Evolutionary conservation across 2,888 invertebrate genomes (phyloP).

Genomic region (Xestia sexstrigata): DNA sequence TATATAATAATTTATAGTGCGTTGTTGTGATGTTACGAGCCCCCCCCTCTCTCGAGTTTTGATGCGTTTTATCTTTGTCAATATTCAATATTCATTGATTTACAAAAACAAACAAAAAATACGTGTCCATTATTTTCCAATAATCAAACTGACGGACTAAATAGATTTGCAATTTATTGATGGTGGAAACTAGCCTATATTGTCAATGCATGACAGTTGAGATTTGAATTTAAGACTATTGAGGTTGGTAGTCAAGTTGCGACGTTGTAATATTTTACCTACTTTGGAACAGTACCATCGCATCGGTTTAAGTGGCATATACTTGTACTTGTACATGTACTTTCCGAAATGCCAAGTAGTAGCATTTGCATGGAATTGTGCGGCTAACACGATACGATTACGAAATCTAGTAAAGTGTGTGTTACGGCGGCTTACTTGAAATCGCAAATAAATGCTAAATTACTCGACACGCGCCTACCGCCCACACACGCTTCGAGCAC

Average conservation of each 20-base stretch:
- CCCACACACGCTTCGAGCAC: constrained; percentile 46
- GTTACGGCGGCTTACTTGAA: constrained; percentile 5
- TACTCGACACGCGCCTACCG: constrained; percentile 26
- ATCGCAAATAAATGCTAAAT: constrained; percentile 48
- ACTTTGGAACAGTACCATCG: background rate
- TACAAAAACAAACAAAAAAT: no score
- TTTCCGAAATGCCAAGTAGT: constrained; percentile 36
- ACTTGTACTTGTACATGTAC: background rate
- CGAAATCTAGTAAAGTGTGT: constrained; percentile 19
- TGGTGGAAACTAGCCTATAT: no score
- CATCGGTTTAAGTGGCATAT: background rate
- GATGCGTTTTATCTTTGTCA: no score
- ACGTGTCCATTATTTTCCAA: no score
- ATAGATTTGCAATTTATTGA: no score
- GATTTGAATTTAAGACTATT: background rate
- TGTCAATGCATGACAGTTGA: background rate
- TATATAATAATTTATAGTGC: no score
- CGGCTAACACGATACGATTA: constrained; percentile 34
- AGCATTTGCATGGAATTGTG: constrained; percentile 44
- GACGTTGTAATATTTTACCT: background rate
- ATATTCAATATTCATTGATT: no score
- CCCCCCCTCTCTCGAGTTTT: no score
- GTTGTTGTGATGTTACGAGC: no score
- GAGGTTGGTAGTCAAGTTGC: background rate
- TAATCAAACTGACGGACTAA: no score